Base-by-base conservation (phyloP, 2,113 vertebrate species). In the Montifringilla adamsi region DNA sequence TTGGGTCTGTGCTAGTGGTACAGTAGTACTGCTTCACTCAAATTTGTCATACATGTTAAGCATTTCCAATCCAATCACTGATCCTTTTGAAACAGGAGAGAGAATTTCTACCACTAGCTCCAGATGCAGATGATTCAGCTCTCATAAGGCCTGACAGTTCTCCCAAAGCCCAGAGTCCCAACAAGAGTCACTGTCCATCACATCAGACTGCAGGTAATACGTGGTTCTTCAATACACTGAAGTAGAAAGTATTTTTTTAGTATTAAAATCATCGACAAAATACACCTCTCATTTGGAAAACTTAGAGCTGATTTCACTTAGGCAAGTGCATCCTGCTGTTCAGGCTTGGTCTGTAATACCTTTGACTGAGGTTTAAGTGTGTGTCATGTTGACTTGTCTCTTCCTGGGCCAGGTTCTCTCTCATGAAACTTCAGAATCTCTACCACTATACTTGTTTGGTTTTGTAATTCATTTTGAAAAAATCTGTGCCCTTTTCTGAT, bases 131-230 rank as follows among this genome's bases (percentile, higher is more conserved):
- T 68, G 21, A 31, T 50, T 95, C 82, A 1, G 35, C 23, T 37
- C 27, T 53, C 3, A 7, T 33, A 14, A 67, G 23, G 33, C 26
- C 56, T 31, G 69, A 75, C 6, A 12, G 31, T 15, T 72, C 87
- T 74, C 10, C 81, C 18, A 9, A 39, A 91, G 44, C 53, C 24
- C 47, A 7, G 35, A 78, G 26, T 30, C 16, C 80, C 37, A 23
- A 1, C 1, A 22, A 52, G 11, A 31, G 62, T 35, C 37, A 3
- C 26, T 44, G 37, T 16, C 55, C 77, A 14, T 90, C 94, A 27
- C 74, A 24, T 37, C 94, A 78, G 16, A 90, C 84, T 55, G 84
- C 93, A 93, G 96, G 97, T 98, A 94, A 75, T 59, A 27, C 5
- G 11, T 39, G 24, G 44, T 53, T 55, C 9, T n/a, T 78, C 13